Evolutionary conservation across 2,797 vertebrate genomes (phyloP), one percentile per base, ranked within the genome.

Genomic region (Macropodus opercularis): DNA sequence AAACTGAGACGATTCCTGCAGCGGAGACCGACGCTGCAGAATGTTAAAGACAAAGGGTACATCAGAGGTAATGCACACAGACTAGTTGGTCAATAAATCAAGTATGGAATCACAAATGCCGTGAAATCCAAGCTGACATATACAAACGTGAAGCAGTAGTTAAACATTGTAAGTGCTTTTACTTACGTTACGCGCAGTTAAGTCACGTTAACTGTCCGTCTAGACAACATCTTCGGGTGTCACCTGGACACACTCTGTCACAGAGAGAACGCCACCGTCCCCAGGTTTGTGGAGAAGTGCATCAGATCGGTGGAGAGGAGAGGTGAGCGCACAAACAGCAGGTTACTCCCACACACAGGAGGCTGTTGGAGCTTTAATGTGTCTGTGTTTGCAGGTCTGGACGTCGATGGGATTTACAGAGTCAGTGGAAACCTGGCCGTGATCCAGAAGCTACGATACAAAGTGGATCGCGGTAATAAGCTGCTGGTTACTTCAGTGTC

Each of bases 201-300:
- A n/a, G n/a, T n/a, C n/a, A n/a, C n/a, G n/a, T n/a, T n/a, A n/a
- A n/a, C n/a, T n/a, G n/a, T n/a, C n/a, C n/a, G n/a, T 43, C 26
- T 80, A 98, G 97, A 98, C 29, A 96, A 94, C 55, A 93, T 98
- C 43, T 98, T 98, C 1, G 95, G 97, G 55, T 98, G 97, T 42
- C 82, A 92, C 2, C 87, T 98, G 81, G 91, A 92, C 44, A 88
- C 58, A 0, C 87, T 98, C 48, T 96, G 95, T 0, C 93, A 94
- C 61, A 70, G 95, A 5, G 96, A 98, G 60, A 90, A 86, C 76
- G 59, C 74, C 32, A 90, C 80, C 0, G 85, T 95, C 21, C 96
- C 96, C 0, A 89, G 44, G 27, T 98, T 98, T 2, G 85, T 98
- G 52, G 92, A 92, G 75, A 95, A 95, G 55, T 96, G 95, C 77